Conservation (phyloP, 2,888 invertebrate species). For the Drosophila falleni region DNA sequence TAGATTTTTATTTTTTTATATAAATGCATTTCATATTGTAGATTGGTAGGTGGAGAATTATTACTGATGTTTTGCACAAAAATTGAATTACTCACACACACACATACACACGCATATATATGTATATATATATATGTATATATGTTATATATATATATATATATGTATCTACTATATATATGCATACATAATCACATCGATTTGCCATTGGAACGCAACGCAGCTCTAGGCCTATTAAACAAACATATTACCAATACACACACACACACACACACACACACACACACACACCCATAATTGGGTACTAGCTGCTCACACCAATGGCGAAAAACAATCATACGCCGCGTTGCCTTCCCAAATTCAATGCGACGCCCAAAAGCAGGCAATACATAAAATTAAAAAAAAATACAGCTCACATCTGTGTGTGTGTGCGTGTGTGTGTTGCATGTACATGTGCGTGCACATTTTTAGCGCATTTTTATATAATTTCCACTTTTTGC, state of each 20-base stretch:
- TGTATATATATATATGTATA: slow-evolving; percentile 22
- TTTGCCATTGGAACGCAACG: slow-evolving; percentile 8
- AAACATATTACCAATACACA: slow-evolving; percentile 72
- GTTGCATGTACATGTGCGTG: slow-evolving; percentile 34
- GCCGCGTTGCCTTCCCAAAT: slow-evolving; percentile 59
- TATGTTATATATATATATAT: slow-evolving; percentile 7
- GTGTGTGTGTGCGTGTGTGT: neutral
- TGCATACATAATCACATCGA: slow-evolving; percentile 6
- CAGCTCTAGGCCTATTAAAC: slow-evolving; percentile 74
- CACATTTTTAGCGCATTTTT: slow-evolving; percentile 80
- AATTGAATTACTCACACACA: slow-evolving; percentile 50
- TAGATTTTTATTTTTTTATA: neutral
- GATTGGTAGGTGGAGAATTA: slow-evolving; percentile 39
- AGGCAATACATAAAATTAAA: slow-evolving; percentile 50
- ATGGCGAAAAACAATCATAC: slow-evolving; percentile 35
- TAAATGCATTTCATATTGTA: neutral
- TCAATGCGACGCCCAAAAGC: slow-evolving; percentile 65
- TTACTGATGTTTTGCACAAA: slow-evolving; percentile 42
- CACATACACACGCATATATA: slow-evolving; percentile 7
- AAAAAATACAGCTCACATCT: slow-evolving; percentile 25
- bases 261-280: slow-evolving; percentile 15
- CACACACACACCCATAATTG: slow-evolving; percentile 2
- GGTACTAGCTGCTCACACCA: slow-evolving; percentile 11
- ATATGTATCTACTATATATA: slow-evolving; percentile 21
- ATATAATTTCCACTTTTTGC: slow-evolving; percentile 79